phyloP scores from a whole-genome alignment of 2,797 vertebrate species.

The Gymnocypris eckloni region DNA sequence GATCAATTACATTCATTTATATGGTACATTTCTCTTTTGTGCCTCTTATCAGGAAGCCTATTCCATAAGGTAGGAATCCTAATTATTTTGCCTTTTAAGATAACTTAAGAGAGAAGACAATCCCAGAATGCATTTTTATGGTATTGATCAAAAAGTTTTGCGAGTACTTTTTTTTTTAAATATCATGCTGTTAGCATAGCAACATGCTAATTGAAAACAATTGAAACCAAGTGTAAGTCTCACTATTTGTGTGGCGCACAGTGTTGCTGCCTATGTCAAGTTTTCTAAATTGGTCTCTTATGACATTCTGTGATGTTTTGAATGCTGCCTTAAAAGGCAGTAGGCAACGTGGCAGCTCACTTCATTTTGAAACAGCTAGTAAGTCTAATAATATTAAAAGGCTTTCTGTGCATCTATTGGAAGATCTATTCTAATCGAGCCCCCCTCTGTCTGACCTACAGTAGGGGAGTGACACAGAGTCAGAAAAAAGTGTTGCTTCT shows the following conservation, averaged over 20 bases:
- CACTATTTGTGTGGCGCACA: not conserved
- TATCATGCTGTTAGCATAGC: not conserved
- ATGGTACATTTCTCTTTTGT: too few species aligned
- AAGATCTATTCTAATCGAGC: not conserved
- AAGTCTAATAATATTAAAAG: not conserved
- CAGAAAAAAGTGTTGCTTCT: slow-evolving; percentile 39
- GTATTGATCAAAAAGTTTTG: not conserved
- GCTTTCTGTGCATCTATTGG: not conserved
- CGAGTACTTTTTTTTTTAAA: too few species aligned
- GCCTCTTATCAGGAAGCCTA: too few species aligned
- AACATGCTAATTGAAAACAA: not conserved
- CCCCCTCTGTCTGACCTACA: slow-evolving; percentile 44
- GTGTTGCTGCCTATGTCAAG: not conserved
- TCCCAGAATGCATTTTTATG: not conserved
- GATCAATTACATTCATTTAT: too few species aligned
- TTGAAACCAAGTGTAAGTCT: not conserved
- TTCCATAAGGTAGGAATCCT: too few species aligned
- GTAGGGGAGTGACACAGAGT: slow-evolving; percentile 64
- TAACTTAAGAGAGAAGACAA: not conserved
- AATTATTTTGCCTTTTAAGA: too few species aligned
- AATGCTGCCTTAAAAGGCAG: not conserved
- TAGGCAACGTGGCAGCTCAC: not conserved
- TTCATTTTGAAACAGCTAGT: not conserved
- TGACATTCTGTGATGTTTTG: not conserved
- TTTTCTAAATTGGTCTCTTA: not conserved